These are phyloP conservation scores for fruit fly (Drosophila melanogaster) DNA, from an alignment of 1,140 invertebrate genomes.

Conservation along the genomic window DNA sequence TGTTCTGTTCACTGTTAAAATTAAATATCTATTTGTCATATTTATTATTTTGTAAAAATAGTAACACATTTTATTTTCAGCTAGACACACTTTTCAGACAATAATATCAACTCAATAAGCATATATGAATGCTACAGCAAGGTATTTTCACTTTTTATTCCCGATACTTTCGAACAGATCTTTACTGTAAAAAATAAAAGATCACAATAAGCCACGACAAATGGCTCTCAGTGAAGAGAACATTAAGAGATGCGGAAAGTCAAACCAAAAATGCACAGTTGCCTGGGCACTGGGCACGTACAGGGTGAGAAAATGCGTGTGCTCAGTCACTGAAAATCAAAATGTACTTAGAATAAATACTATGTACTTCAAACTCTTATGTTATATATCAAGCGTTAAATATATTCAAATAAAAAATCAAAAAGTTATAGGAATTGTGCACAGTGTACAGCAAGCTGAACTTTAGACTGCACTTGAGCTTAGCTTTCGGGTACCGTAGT, in stretches of 20 bases:
- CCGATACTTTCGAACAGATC: not conserved
- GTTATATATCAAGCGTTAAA: constrained; percentile 11
- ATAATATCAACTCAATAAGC: not conserved
- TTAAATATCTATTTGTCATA: too few species aligned
- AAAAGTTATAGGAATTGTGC: constrained; percentile 1
- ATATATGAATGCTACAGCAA: not conserved
- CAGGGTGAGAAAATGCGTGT: constrained; percentile 27
- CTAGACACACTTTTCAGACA: constrained; percentile 5
- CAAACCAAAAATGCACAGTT: constrained; percentile 8
- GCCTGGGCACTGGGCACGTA: constrained; percentile 7
- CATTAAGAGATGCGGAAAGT: constrained; percentile 1
- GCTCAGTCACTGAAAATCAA: constrained; percentile 4
- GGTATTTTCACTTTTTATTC: too few species aligned
- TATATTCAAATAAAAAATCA: not conserved
- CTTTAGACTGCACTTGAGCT: constrained; percentile 53
- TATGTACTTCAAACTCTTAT: not conserved
- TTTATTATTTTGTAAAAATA: too few species aligned
- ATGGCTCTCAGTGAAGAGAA: not conserved
- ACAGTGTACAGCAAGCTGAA: constrained; percentile 52
- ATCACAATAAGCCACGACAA: not conserved
- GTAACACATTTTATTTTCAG: constrained; percentile 4
- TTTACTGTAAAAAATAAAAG: not conserved
- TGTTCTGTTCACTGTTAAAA: too few species aligned
- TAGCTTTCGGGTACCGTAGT: constrained; percentile 52
- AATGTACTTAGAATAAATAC: not conserved